phyloP scores from a whole-genome alignment of 2,113 vertebrate genomes.

The Notothenia coriiceps region DNA sequence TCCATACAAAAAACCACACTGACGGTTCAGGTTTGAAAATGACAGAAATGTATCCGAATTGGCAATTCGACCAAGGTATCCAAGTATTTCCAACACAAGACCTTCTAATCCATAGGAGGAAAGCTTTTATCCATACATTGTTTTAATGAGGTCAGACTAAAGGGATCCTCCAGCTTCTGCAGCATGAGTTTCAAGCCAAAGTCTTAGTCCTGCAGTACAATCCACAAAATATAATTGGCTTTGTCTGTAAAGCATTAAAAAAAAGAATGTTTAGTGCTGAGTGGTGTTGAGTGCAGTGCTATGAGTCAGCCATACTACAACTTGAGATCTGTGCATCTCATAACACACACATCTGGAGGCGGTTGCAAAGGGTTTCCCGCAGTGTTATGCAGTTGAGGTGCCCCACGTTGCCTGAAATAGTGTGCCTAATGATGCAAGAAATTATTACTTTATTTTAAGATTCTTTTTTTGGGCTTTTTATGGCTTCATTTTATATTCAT shows the following conservation, averaged over 20 bases:
- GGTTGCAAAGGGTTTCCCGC: conserved; percentile 2
- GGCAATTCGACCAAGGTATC: conserved; percentile 57
- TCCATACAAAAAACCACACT: conserved; percentile 66
- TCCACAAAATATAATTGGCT: conserved; percentile 41
- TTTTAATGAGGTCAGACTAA: conserved; percentile 73
- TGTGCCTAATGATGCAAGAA: not conserved
- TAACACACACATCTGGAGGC: not conserved
- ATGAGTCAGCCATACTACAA: conserved; percentile 26
- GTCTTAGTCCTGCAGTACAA: conserved; percentile 24
- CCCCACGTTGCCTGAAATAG: not conserved
- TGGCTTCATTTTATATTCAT: too few relatives aligned
- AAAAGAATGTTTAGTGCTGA: too few relatives aligned
- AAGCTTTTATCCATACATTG: conserved; percentile 62
- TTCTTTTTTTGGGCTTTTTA: too few relatives aligned
- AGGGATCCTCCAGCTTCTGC: conserved; percentile 53
- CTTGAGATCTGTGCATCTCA: conserved; percentile 19
- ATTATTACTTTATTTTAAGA: not conserved
- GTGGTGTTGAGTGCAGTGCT: conserved; percentile 21
- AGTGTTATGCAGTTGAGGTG: not conserved
- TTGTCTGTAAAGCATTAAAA: conserved; percentile 30
- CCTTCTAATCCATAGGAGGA: conserved; percentile 67
- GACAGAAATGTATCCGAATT: conserved; percentile 64
- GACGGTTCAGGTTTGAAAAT: conserved; percentile 63
- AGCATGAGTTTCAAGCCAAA: conserved; percentile 36
- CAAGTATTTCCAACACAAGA: conserved; percentile 56